Evolutionary conservation across 2,888 invertebrate genomes (phyloP).

Genomic region (Andricus curvator): DNA sequence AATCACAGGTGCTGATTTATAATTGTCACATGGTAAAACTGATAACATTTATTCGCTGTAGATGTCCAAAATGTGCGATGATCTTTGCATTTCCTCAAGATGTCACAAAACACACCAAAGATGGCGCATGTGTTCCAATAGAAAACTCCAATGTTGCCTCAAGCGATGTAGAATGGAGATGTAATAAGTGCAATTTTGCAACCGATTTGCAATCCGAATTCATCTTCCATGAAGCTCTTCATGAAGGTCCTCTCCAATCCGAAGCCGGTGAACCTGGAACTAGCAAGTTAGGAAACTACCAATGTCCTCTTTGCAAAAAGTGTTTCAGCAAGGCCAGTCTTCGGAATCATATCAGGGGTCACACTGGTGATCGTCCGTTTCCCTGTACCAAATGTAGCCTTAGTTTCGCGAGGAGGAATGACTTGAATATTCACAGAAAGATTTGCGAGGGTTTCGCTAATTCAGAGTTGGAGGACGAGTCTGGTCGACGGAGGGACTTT

Average conservation of each 20-base stretch:
- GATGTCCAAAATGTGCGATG: constrained; percentile 87
- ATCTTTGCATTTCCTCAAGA: constrained; percentile 87
- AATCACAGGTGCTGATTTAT: too few species aligned
- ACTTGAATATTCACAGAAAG: constrained; percentile 82
- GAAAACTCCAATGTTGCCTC: constrained; percentile 40
- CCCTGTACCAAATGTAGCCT: constrained; percentile 82
- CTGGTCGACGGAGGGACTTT: constrained; percentile 64
- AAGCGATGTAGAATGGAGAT: constrained; percentile 78
- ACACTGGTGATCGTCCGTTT: constrained; percentile 87
- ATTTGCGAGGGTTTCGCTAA: constrained; percentile 67
- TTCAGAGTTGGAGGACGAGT: constrained; percentile 34
- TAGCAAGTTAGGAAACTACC: constrained; percentile 79
- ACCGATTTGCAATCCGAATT: constrained; percentile 86
- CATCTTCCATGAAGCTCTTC: constrained; percentile 86
- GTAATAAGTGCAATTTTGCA: constrained; percentile 82
- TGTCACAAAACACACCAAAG: constrained; percentile 85
- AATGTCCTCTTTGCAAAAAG: constrained; percentile 86
- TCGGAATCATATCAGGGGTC: constrained; percentile 85
- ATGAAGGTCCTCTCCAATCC: constrained; percentile 78
- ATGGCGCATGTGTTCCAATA: constrained; percentile 79
- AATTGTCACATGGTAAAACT: too few species aligned
- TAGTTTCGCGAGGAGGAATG: constrained; percentile 84
- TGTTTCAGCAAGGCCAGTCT: constrained; percentile 84
- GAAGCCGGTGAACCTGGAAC: constrained; percentile 69
- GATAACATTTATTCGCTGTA: constrained; percentile 69